phyloP scores from a whole-genome alignment of 2,113 vertebrate genomes.

The Aythya baeri region DNA sequence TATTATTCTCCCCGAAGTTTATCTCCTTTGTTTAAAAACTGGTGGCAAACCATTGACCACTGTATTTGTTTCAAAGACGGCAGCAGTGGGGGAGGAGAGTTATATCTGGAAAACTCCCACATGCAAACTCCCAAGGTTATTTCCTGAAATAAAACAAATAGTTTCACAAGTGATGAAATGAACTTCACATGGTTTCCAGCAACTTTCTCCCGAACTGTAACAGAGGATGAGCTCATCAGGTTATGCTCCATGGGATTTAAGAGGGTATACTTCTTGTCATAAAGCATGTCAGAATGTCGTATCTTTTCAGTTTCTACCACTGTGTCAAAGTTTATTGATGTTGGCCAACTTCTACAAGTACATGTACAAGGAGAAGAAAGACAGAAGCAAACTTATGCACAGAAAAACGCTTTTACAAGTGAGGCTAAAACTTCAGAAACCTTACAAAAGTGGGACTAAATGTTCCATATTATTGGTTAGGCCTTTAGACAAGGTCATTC shows the following conservation, averaged over 20 bases:
- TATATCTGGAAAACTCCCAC: neutral
- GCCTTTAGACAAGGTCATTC: neutral
- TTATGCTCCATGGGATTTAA: neutral
- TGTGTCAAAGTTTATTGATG: neutral
- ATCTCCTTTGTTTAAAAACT: conserved; percentile 38
- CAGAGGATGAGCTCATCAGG: neutral
- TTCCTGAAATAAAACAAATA: conserved; percentile 38
- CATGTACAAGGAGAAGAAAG: neutral
- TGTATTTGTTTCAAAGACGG: neutral
- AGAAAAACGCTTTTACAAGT: neutral
- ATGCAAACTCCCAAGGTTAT: neutral
- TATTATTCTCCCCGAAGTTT: conserved; percentile 22
- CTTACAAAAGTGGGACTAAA: neutral
- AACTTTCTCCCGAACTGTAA: neutral
- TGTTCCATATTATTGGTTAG: neutral
- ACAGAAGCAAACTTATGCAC: neutral
- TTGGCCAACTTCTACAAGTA: neutral
- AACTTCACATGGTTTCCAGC: conserved; percentile 10
- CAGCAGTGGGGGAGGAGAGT: neutral
- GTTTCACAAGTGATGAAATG: neutral
- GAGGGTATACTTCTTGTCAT: neutral
- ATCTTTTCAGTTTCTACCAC: neutral
- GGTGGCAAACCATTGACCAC: conserved; percentile 25
- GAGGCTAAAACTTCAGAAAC: neutral
- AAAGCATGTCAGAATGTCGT: neutral